Evolutionary conservation across 2,797 vertebrate species (phyloP).

Genomic region (Clamator glandarius): DNA sequence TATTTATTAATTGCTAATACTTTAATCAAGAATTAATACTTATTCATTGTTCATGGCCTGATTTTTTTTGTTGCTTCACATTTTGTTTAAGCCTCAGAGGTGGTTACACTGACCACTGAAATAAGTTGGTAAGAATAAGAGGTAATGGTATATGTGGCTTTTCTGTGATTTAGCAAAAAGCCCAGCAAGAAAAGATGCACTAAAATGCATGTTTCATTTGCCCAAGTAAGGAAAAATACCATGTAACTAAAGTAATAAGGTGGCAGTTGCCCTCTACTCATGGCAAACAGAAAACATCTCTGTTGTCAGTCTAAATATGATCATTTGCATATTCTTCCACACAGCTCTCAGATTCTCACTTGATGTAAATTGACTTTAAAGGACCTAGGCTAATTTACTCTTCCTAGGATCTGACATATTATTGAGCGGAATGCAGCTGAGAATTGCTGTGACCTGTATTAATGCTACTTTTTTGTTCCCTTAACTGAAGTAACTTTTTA

Average conservation of each 20-base stretch:
- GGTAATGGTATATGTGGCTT: background rate
- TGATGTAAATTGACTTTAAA: constrained; percentile 7
- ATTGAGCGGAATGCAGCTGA: background rate
- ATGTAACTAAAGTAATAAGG: background rate
- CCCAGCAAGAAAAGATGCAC: background rate
- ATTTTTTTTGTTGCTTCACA: background rate
- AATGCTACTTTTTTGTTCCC: background rate
- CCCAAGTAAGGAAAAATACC: background rate
- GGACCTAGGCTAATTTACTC: background rate
- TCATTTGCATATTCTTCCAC: background rate
- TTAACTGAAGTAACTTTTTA: background rate
- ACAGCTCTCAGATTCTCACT: background rate
- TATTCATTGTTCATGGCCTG: background rate
- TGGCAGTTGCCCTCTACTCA: background rate
- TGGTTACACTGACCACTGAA: background rate
- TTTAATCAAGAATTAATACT: background rate
- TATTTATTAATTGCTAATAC: background rate
- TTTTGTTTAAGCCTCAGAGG: background rate
- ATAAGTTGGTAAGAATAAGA: background rate
- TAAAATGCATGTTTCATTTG: background rate
- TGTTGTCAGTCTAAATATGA: background rate
- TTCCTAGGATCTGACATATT: background rate
- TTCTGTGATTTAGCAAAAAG: background rate
- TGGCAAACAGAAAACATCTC: background rate
- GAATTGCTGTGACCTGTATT: background rate